Base-by-base conservation (phyloP, 1,140 invertebrate genomes). In the Drosophila chauvacae region DNA sequence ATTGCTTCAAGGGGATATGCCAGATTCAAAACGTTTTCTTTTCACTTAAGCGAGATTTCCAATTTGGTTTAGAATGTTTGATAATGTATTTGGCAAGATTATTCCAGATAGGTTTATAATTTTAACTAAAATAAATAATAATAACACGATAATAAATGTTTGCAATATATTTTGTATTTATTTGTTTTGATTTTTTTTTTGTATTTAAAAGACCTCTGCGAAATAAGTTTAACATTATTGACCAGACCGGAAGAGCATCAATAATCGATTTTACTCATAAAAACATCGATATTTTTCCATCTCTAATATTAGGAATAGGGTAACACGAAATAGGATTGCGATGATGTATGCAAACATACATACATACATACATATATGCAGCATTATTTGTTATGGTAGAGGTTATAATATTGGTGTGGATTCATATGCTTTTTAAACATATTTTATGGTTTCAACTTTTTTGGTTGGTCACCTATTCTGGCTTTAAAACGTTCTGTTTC, bases 401-500 rank as follows among this genome's bases (percentile, higher is more conserved):
- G 58, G 63, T 62, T 68, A 50, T 18, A 20, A 50, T 63, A 55
- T 66, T 59, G 41, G 47, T 58, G 41, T 70, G 47, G 20, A 50
- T 76, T 68, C 56, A 48, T 53, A 61, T 50, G 48, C 18, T 33
- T 44, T 61, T 45, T 45, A 30, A 37, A 76, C 37, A 61, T 57
- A 42, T 77, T 37, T 47, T 64, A 33, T 75, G 35, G 45, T 53
- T 69, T 77, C 50, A 45, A 70, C 20, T 45, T 47, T 50, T 41
- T 68, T 53, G 37, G 47, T 77, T 61, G 41, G 57, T 77, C 45
- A 77, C 74, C 37, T 57, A 72, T 82, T 74, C 57, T 68, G 47
- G 64, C 62, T 82, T 82, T 76, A 71, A 77, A 87, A 71, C 74
- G 70, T 79, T 79, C 50, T 48, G 33, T 37, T 70, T 57, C 75